These are phyloP conservation scores for Coreoperca whiteheadi DNA, from an alignment of 2,113 vertebrate species.

Conservation along the genomic window DNA sequence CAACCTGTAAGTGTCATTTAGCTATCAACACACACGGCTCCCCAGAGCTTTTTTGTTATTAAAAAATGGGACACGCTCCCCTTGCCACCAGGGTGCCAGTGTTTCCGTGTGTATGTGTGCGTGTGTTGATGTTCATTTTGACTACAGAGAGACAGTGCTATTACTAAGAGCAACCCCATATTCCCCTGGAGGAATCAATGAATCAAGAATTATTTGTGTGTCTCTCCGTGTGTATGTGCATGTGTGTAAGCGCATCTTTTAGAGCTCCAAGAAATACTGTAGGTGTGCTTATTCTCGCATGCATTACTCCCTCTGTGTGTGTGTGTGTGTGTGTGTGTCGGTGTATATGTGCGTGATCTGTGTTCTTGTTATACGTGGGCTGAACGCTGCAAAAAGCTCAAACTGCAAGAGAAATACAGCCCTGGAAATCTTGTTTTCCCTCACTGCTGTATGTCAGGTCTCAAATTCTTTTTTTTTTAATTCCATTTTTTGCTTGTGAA, in stretches of 20 bases:
- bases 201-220: slow-evolving; percentile 55
- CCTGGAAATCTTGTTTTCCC: slow-evolving; percentile 42
- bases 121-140: slow-evolving; percentile 65
- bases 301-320: not conserved
- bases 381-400: slow-evolving; percentile 40
- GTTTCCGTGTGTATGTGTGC: slow-evolving; percentile 31
- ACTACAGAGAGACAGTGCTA: slow-evolving; percentile 64
- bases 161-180: slow-evolving; percentile 65
- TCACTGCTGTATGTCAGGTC: slow-evolving; percentile 21
- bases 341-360: not conserved
- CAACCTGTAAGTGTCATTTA: slow-evolving; percentile 82
- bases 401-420: slow-evolving; percentile 33
- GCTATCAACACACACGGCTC: slow-evolving; percentile 75
- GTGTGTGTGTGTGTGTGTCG: not conserved
- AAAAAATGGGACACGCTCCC: slow-evolving; percentile 72
- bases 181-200: slow-evolving; percentile 69
- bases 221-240: slow-evolving; percentile 13
- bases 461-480: slow-evolving; percentile 14
- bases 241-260: slow-evolving; percentile 23
- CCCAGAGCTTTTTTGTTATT: slow-evolving; percentile 79
- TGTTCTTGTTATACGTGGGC: slow-evolving; percentile 17
- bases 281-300: slow-evolving; percentile 27
- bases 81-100: slow-evolving; percentile 49
- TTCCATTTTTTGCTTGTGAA: slow-evolving; percentile 21
- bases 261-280: slow-evolving; percentile 16